Base-by-base conservation (phyloP, 2,797 vertebrate species). In the Alca torda region DNA sequence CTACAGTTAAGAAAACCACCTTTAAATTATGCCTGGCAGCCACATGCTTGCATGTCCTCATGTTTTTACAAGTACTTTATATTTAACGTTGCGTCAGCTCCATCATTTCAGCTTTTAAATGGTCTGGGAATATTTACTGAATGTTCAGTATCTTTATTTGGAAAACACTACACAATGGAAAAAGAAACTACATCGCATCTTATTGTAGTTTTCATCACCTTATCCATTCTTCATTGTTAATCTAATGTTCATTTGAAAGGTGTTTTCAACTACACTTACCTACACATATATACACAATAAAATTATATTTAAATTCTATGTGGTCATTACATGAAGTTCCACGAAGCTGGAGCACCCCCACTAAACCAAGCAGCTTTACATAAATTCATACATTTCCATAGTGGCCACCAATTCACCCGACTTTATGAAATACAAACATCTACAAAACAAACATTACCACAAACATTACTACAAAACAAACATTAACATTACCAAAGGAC, bases 61-160 rank as follows among this genome's bases (percentile, higher is more conserved):
- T 86, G 86, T 90, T 97, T 97, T 97, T 86, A 97, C 97, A 97
- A 97, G 93, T 95, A 80, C 92, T 97, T 96, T 93, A 91, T 94
- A 90, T 96, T 95, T 95, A 96, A 94, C 95, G 93, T 91, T 97
- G 94, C 79, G 19, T 98, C 98, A 98, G 97, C 95, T 98, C 97
- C 94, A 97, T 96, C 97, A 97, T 95, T 98, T 96, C 93, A 89
- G 91, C 93, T 96, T 98, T 98, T 97, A 97, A 98, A 97, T 90
- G 89, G 95, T 96, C 98, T 97, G 95, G 97, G 96, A 97, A 94
- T 92, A 97, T 97, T 98, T 97, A 95, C 94, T 86, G 95, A 97
- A 97, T 89, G 93, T 98, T 89, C 83, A 91, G 79, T 90, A 97
- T 95, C 94, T 97, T 98, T 97, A 98, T 97, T 96, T 97, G 97